These are phyloP conservation scores for Epicauta chinensis DNA, from an alignment of 1,140 invertebrate species.

Conservation along the genomic window DNA sequence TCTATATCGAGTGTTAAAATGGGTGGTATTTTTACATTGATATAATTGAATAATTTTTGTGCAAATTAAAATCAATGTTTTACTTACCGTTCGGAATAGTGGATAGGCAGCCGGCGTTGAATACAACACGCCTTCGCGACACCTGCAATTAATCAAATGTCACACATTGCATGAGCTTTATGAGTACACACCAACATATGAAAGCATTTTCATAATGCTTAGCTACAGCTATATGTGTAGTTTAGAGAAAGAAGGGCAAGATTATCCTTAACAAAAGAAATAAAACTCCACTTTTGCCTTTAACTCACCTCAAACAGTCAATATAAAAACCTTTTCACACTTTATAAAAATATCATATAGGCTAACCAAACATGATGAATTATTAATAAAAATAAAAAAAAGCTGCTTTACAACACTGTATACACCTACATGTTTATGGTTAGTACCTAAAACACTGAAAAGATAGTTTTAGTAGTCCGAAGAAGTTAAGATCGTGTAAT, in stretches of 20 bases:
- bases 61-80: too few species aligned
- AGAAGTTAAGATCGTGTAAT: too few species aligned
- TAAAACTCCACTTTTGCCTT: too few species aligned
- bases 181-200: slow-evolving; percentile 5
- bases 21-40: not conserved
- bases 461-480: too few species aligned
- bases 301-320: too few species aligned
- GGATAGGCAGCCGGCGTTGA: slow-evolving; percentile 16
- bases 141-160: slow-evolving; percentile 23
- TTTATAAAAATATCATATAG: slow-evolving; percentile 11
- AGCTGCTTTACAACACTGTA: too few species aligned
- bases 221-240: too few species aligned
- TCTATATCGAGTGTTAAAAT: too few species aligned
- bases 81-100: slow-evolving; percentile 19
- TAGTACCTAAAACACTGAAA: too few species aligned
- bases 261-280: not conserved
- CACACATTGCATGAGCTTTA: slow-evolving; percentile 7
- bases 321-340: slow-evolving; percentile 1
- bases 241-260: too few species aligned
- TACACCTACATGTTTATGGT: too few species aligned
- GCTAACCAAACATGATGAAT: slow-evolving; percentile 13
- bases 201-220: too few species aligned
- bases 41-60: slow-evolving; percentile 9
- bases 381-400: slow-evolving; percentile 9
- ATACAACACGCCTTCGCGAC: slow-evolving; percentile 18